phyloP scores from a whole-genome alignment of 2,888 invertebrate genomes.

The Phengaris alcon region DNA sequence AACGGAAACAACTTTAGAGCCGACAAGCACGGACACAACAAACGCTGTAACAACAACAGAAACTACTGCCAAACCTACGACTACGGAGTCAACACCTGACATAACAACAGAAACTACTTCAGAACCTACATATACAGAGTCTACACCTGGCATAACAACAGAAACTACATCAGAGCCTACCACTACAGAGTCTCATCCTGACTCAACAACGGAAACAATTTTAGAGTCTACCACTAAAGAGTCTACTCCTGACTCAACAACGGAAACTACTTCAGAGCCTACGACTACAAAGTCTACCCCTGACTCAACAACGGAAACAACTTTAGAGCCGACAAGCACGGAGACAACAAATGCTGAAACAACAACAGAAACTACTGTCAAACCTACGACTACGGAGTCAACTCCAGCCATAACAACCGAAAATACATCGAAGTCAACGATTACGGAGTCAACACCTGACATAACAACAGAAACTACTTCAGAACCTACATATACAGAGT shows the following conservation, averaged over 20 bases:
- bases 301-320: slow-evolving; percentile 2
- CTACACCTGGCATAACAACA: background rate
- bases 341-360: background rate
- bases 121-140: slow-evolving; percentile 4
- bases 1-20: slow-evolving; percentile 30
- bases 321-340: slow-evolving; percentile 10
- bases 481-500: background rate
- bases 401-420: slow-evolving; percentile 7
- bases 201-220: slow-evolving; percentile 6
- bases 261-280: slow-evolving; percentile 24
- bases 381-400: slow-evolving; percentile 23
- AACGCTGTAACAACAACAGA: slow-evolving; percentile 22
- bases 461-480: slow-evolving; percentile 19
- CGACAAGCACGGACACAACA: slow-evolving; percentile 17
- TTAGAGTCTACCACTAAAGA: slow-evolving; percentile 2
- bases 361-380: slow-evolving; percentile 10
- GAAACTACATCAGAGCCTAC: slow-evolving; percentile 23
- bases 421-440: slow-evolving; percentile 21
- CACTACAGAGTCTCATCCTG: slow-evolving; percentile 10
- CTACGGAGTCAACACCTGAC: slow-evolving; percentile 5
- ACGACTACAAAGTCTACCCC: background rate
- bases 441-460: slow-evolving; percentile 14
- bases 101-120: slow-evolving; percentile 31
- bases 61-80: slow-evolving; percentile 10
- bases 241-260: slow-evolving; percentile 23